phyloP scores from a whole-genome alignment of 2,113 vertebrate species.

The Barbus barbus region DNA sequence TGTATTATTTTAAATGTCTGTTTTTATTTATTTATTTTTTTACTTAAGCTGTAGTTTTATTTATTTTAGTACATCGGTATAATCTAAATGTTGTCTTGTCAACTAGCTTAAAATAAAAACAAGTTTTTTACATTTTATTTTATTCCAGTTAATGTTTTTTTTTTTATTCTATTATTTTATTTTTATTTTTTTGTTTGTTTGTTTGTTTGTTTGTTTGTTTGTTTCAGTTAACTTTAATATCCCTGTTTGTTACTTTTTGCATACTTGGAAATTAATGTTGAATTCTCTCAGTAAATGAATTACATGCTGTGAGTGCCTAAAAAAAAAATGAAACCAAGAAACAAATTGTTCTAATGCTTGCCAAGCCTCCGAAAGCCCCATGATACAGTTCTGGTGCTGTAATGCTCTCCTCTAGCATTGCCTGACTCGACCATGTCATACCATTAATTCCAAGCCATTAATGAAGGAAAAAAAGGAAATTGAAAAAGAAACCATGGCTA shows the following conservation, averaged over 20 bases:
- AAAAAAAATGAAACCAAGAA: constrained; percentile 12
- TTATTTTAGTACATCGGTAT: no score
- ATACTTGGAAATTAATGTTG: background rate
- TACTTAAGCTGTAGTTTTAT: no score
- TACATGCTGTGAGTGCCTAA: background rate
- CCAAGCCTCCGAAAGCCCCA: constrained; percentile 30
- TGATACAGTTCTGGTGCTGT: constrained; percentile 51
- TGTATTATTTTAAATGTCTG: no score
- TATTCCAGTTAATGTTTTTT: no score
- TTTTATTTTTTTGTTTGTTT: background rate
- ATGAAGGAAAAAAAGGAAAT: constrained; percentile 68
- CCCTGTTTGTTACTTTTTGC: background rate
- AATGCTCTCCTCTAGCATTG: constrained; percentile 48
- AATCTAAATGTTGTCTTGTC: no score
- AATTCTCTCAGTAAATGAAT: background rate
- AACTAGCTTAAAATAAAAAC: no score
- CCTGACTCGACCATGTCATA: constrained; percentile 62
- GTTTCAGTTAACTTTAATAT: background rate
- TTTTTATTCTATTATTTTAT: background rate
- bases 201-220: background rate
- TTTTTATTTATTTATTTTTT: no score
- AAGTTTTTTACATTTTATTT: no score
- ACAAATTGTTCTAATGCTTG: constrained; percentile 22
- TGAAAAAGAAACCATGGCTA: constrained; percentile 72
- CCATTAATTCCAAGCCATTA: constrained; percentile 75